Percentiles rank a stretch among this genome's conserved stretches.
Conservation (phyloP, 2,113 vertebrate genomes). For the Noturus placidus region DNA sequence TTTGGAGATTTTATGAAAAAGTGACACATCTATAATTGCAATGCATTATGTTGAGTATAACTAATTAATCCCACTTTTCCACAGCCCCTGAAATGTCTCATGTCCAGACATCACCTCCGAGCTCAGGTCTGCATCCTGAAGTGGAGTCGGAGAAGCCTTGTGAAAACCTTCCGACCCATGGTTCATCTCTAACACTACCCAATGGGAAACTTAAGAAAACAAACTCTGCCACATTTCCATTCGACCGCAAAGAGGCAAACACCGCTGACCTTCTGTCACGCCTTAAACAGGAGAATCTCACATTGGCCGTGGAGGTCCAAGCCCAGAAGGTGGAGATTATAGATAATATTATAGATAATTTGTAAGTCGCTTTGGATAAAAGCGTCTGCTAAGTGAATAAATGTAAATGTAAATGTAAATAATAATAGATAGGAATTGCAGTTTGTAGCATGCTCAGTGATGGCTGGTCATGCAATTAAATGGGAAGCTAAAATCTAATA, state of each 20-base stretch:
- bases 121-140: constrained; percentile 24
- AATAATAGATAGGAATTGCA: not conserved
- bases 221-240: constrained; percentile 64
- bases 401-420: too few relatives aligned
- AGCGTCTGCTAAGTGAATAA: too few relatives aligned
- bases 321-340: constrained; percentile 83
- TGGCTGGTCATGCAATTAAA: not conserved
- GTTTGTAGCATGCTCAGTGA: not conserved
- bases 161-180: constrained; percentile 4
- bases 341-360: too few relatives aligned
- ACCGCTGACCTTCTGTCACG: constrained; percentile 64
- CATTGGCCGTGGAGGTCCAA: constrained; percentile 80
- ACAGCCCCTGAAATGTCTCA: not conserved
- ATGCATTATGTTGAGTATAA: not conserved
- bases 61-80: not conserved
- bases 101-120: not conserved
- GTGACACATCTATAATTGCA: not conserved
- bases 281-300: constrained; percentile 80
- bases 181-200: constrained; percentile 13
- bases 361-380: too few relatives aligned
- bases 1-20: not conserved
- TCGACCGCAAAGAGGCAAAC: constrained; percentile 64
- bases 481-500: not conserved
- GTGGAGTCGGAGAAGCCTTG: not conserved
- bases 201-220: constrained; percentile 64